Evolutionary conservation across 2,888 invertebrate species (phyloP), one percentile per base, ranked within the genome.

Genomic region (Limenitis arthemis): DNA sequence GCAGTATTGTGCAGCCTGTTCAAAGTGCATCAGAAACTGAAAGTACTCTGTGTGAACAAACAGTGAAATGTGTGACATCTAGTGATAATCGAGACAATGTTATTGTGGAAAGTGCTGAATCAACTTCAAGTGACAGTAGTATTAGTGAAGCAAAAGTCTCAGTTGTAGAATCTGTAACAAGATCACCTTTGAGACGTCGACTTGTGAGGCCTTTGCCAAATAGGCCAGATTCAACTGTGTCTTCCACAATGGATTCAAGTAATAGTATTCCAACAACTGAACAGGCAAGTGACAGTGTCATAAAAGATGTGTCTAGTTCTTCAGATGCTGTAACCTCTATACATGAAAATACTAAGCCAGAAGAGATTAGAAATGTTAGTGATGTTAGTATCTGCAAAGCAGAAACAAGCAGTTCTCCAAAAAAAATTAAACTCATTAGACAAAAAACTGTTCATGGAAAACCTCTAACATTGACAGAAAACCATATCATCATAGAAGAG

Each of bases 351-450:
- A 67, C 72, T 64, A 80, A 77, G 66, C 73, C 75, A 66, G 77
- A 81, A 72, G 79, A 80, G 73, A 78, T 76, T 79, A 81, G 77
- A 73, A 78, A 75, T 74, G 64, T 82, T 75, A 82, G 77, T 74
- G 84, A 82, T 74, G 71, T 80, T 68, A 84, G 77, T 78, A 72
- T 84, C 75, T 83, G 84, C 77, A 79, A 82, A 81, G 83, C 85
- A 74, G 86, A 86, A 73, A 79, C 82, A 50, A 66, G 75, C 59
- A 76, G 74, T 77, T 72, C 83, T 65, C 68, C 73, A 66, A 85
- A 79, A 70, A 86, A 79, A 78, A 83, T 86, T 67, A 86, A 80
- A 70, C 77, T 86, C 62, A 73, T 80, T 69, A 80, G 85, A 71
- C 81, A 80, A 72, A 84, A 79, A 77, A 52, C 64, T 64, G 63